Conservation (phyloP, 2,113 vertebrate species). For the Strigops habroptila region DNA sequence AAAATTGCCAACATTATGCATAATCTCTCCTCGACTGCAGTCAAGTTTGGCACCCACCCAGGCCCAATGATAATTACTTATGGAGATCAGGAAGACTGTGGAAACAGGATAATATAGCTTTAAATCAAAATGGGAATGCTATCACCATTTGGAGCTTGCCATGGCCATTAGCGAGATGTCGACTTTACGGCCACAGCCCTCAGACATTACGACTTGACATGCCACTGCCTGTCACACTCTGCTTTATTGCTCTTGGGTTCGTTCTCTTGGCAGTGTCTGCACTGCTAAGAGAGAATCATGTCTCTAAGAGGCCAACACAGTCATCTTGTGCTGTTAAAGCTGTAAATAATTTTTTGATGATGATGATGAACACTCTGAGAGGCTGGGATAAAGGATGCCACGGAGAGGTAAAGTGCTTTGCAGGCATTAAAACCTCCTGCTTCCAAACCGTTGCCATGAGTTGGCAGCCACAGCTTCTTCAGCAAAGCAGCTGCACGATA, state of each 20-base stretch:
- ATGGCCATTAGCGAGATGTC: neutral
- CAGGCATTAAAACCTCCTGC: neutral
- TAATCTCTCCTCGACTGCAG: neutral
- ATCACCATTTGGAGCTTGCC: slow-evolving; percentile 26
- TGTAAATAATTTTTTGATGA: slow-evolving; percentile 19
- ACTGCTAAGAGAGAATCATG: neutral
- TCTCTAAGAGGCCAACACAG: neutral
- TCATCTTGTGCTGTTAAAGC: neutral
- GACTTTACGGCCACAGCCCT: neutral
- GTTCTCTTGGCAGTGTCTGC: neutral
- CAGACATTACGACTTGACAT: neutral
- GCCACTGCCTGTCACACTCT: neutral
- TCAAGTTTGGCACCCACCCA: slow-evolving; percentile 40
- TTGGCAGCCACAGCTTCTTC: neutral
- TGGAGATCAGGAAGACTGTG: slow-evolving; percentile 41
- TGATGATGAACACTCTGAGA: neutral
- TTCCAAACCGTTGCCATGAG: neutral
- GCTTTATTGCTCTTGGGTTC: neutral
- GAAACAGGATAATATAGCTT: slow-evolving; percentile 33
- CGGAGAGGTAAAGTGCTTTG: neutral
- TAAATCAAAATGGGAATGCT: slow-evolving; percentile 33
- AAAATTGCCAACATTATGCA: neutral
- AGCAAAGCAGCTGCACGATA: neutral
- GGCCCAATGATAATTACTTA: slow-evolving; percentile 31
- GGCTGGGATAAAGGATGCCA: neutral